A percentile compares a stretch with the other conserved stretches of the same genome.
phyloP scores from a whole-genome alignment of 1,140 invertebrate species.

The Pseudomyrmex concolor region DNA sequence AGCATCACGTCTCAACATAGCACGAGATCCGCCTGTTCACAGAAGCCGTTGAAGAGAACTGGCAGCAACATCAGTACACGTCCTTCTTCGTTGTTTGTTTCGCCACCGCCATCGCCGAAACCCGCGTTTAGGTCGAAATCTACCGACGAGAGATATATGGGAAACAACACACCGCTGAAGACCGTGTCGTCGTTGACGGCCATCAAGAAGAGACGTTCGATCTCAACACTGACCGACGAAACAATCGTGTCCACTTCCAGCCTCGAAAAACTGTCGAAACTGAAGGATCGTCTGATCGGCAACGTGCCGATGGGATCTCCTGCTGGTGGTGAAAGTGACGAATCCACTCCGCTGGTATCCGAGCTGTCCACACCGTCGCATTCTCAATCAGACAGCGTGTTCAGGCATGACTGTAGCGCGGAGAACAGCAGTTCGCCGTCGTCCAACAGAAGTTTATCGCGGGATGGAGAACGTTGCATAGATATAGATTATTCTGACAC shows the following conservation, averaged over 20 bases:
- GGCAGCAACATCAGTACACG: conserved; percentile 54
- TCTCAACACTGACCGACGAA: conserved; percentile 67
- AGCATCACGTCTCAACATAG: conserved; percentile 82
- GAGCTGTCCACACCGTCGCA: conserved; percentile 82
- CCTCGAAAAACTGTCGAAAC: conserved; percentile 80
- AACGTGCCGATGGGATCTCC: conserved; percentile 74
- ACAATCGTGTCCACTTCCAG: conserved; percentile 67
- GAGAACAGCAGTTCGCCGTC: conserved; percentile 72
- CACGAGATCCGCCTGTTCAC: conserved; percentile 74
- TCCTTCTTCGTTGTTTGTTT: conserved; percentile 76
- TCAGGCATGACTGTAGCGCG: conserved; percentile 68
- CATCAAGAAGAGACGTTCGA: conserved; percentile 39
- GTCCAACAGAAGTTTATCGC: conserved; percentile 71
- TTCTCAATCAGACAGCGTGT: conserved; percentile 73
- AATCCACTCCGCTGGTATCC: conserved; percentile 87
- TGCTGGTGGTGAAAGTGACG: conserved; percentile 84
- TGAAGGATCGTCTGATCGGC: conserved; percentile 83
- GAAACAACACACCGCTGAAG: conserved; percentile 63
- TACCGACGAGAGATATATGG: conserved; percentile 74
- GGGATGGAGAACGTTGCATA: conserved; percentile 68
- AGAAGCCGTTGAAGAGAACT: conserved; percentile 43
- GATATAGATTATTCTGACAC: conserved; percentile 71
- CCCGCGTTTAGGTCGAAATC: conserved; percentile 77
- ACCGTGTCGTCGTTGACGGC: conserved; percentile 35
- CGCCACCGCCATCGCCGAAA: conserved; percentile 78